Percentiles rank a stretch among this genome's conserved stretches.
Conservation (phyloP, 2,113 vertebrate genomes). For the Forbesichthys papilliferus region DNA sequence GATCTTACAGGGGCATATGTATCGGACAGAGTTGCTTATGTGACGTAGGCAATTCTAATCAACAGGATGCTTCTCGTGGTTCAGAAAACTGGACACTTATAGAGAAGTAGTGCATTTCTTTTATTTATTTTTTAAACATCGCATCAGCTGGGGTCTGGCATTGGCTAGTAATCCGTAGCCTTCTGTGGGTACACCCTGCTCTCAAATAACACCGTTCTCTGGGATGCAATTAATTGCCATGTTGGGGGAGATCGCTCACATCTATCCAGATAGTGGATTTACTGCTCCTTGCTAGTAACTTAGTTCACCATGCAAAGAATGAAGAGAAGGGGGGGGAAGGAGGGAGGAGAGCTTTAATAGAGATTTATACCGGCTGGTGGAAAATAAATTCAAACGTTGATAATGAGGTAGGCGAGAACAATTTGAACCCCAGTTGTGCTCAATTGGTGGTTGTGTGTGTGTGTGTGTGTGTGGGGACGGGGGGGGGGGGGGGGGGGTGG, state of each 20-base stretch:
- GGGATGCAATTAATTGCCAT: conserved; percentile 80
- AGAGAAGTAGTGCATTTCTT: not conserved
- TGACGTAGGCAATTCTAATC: not conserved
- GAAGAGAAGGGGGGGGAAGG: conserved; percentile 21
- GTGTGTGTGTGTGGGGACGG: too few species aligned
- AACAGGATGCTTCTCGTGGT: conserved; percentile 12
- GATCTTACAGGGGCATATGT: not conserved
- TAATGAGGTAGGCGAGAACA: conserved; percentile 86
- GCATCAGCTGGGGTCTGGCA: conserved; percentile 58
- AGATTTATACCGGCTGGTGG: conserved; percentile 81
- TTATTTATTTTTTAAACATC: conserved; percentile 52
- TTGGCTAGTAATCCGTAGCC: conserved; percentile 65
- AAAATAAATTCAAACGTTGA: conserved; percentile 80
- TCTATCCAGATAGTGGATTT: conserved; percentile 78
- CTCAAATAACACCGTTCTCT: conserved; percentile 72
- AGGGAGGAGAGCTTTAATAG: conserved; percentile 76
- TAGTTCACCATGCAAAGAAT: conserved; percentile 74
- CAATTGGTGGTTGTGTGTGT: conserved; percentile 68
- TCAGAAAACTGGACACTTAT: conserved; percentile 15
- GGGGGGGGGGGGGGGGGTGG: too few species aligned
- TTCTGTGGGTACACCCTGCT: conserved; percentile 66
- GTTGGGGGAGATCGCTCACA: conserved; percentile 72
- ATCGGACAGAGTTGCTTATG: too few species aligned
- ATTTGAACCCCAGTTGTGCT: conserved; percentile 82
- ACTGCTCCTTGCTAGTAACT: conserved; percentile 64